A percentile compares a stretch with the other conserved stretches of the same genome.
phyloP scores from a whole-genome alignment of 2,113 vertebrate species.

The Cromileptes altivelis region DNA sequence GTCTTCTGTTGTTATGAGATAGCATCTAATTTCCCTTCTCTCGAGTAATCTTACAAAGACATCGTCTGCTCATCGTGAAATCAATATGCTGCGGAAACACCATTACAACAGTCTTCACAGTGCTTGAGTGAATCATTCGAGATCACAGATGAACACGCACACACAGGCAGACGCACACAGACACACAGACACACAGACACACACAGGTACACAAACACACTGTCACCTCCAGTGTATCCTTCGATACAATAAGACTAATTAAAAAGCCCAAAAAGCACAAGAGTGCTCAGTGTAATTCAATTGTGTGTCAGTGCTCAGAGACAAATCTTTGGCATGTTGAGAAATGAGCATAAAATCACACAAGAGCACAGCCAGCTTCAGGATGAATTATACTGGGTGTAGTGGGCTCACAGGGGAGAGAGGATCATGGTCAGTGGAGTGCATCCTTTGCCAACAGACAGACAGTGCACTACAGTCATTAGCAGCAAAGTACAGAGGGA shows the following conservation, averaged over 20 bases:
- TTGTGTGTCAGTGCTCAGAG: constrained; percentile 12
- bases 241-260: constrained; percentile 41
- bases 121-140: constrained; percentile 53
- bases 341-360: constrained; percentile 55
- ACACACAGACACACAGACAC: not conserved
- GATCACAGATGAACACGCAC: constrained; percentile 32
- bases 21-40: constrained; percentile 75
- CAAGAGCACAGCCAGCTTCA: constrained; percentile 51
- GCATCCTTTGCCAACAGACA: constrained; percentile 49
- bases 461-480: constrained; percentile 57
- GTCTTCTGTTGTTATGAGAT: constrained; percentile 64
- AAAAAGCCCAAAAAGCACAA: constrained; percentile 44
- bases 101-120: constrained; percentile 70
- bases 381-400: constrained; percentile 54
- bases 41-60: constrained; percentile 73
- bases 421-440: constrained; percentile 49
- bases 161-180: not conserved
- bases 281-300: constrained; percentile 54
- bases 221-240: constrained; percentile 46
- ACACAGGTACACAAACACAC: constrained; percentile 26
- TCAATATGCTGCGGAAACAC: constrained; percentile 74
- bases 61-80: constrained; percentile 71
- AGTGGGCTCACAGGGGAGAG: constrained; percentile 46
- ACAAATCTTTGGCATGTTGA: constrained; percentile 45
- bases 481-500: constrained; percentile 25